Evolutionary conservation across 2,888 invertebrate species (phyloP).

Genomic region (Arrhopalites spinosus): DNA sequence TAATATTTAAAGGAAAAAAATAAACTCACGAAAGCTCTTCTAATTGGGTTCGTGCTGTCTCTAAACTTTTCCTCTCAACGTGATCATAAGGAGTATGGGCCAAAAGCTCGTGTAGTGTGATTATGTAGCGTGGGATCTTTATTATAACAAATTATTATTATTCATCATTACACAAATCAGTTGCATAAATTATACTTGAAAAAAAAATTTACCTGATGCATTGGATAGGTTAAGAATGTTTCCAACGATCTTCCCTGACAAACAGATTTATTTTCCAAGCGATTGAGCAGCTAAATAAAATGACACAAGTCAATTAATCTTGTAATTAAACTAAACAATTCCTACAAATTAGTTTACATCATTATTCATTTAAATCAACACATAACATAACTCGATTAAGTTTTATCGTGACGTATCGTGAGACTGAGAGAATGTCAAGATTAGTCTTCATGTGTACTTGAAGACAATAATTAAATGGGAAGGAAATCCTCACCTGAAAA

Average conservation of each 20-base stretch:
- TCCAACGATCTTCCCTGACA: slow-evolving; percentile 85
- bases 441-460: no score
- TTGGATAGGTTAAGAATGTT: slow-evolving; percentile 88
- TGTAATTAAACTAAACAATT: no score
- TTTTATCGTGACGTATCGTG: no score
- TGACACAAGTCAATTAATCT: no score
- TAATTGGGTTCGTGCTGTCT: slow-evolving; percentile 83
- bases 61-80: slow-evolving; percentile 85
- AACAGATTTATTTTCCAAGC: slow-evolving; percentile 82
- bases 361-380: no score
- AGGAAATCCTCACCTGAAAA: no score
- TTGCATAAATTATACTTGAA: no score
- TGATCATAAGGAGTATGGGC: slow-evolving; percentile 92
- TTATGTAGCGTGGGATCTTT: slow-evolving; percentile 87
- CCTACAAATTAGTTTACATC: no score
- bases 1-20: no score
- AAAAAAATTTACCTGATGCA: slow-evolving; percentile 81
- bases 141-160: neutral
- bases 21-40: slow-evolving; percentile 87
- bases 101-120: slow-evolving; percentile 84
- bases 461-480: no score
- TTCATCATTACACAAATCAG: neutral
- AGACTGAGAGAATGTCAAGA: no score
- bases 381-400: no score
- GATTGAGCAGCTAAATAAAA: slow-evolving; percentile 76